Conservation (phyloP, 2,797 vertebrate genomes). For the Sciurus vulgaris region DNA sequence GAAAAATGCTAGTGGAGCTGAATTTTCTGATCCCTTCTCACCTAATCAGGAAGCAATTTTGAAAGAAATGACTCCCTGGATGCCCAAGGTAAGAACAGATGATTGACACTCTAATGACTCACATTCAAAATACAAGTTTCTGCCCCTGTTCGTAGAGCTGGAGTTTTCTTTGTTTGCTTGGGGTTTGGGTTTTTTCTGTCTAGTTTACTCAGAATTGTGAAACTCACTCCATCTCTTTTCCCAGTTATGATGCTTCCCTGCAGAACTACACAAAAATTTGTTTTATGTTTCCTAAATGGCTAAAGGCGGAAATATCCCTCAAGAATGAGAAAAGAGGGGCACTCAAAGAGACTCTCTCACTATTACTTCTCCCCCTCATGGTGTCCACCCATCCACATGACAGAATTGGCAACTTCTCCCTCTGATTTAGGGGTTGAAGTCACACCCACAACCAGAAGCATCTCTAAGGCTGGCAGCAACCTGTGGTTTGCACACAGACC, state of each 20-base stretch:
- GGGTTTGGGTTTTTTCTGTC: background rate
- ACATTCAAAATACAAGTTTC: background rate
- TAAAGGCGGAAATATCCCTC: background rate
- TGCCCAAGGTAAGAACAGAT: background rate
- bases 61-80: background rate
- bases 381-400: no score
- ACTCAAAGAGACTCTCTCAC: background rate
- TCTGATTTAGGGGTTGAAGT: background rate
- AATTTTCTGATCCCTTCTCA: background rate
- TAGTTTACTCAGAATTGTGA: background rate
- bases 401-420: background rate
- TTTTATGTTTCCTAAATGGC: background rate
- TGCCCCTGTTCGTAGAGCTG: background rate
- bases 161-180: background rate
- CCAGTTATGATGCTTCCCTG: no score
- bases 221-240: background rate
- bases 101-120: background rate
- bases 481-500: conserved; percentile 45
- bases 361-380: rapidly evolving
- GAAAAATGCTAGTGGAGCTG: background rate
- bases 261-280: background rate
- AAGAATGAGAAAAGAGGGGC: background rate
- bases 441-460: background rate
- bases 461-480: background rate
- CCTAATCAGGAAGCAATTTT: background rate